Percentiles rank a stretch among this genome's conserved stretches.
Evolutionary conservation across 2,797 vertebrate species (phyloP).

Genomic region (Sebastes kiyomatsui): DNA sequence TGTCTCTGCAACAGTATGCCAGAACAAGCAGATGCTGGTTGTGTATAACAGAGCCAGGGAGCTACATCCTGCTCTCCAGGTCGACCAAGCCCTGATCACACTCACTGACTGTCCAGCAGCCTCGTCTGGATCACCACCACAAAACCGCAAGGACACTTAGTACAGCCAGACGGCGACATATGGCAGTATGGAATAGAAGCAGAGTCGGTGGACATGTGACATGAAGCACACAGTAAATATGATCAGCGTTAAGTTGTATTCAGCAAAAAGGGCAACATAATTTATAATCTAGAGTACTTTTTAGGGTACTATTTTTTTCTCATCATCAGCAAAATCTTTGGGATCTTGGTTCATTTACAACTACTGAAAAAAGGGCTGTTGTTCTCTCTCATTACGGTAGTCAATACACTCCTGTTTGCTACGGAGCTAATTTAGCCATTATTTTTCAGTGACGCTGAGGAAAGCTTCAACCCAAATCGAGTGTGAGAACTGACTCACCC

Average conservation of each 20-base stretch:
- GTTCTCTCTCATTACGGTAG: conserved; percentile 13
- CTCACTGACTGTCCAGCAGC: background rate
- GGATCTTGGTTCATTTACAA: conserved; percentile 10
- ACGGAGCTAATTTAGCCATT: conserved; percentile 33
- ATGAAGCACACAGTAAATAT: conserved; percentile 29
- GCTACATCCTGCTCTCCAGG: background rate
- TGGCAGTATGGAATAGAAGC: conserved; percentile 19
- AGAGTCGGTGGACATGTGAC: conserved; percentile 52
- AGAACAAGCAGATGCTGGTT: conserved; percentile 23
- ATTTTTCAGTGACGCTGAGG: background rate
- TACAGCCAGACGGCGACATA: conserved; percentile 25
- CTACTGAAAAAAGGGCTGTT: background rate
- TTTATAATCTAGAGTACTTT: background rate
- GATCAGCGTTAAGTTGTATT: background rate
- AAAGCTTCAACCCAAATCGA: conserved; percentile 24
- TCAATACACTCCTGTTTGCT: conserved; percentile 10
- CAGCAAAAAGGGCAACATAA: background rate
- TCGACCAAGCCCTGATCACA: background rate
- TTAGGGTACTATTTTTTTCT: background rate
- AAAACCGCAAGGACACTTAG: conserved; percentile 9
- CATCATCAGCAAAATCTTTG: conserved; percentile 2
- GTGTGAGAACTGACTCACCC: conserved; percentile 78
- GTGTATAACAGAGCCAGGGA: background rate
- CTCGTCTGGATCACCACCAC: conserved; percentile 22
- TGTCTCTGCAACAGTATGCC: background rate